Base-by-base conservation (phyloP, 2,797 vertebrate genomes). In the Salmo trutta region DNA sequence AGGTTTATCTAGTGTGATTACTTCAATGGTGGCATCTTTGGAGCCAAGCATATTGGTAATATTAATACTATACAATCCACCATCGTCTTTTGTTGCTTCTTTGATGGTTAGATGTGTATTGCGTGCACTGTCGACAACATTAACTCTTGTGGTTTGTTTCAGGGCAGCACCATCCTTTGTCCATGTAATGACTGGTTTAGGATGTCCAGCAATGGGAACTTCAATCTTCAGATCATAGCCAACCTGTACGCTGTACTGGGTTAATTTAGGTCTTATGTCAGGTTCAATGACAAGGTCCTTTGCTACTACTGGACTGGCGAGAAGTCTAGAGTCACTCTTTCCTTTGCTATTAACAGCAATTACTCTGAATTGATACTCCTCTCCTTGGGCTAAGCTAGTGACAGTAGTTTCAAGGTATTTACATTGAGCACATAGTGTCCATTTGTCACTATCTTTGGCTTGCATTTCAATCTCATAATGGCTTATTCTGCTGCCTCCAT, bases 211-310 rank as follows among this genome's bases (percentile, higher is more conserved):
- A 92, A 99, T 85, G 81, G 96, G 97, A 76, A 99, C 94, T 89
- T 99, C 98, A 85, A 99, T 91, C 92, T 99, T 99, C 56, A 99
- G 93, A 85, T 99, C 98, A 81, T 99, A 93, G 27, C 98, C 97
- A 76, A 97, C 97, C 88, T 98, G 97, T 81, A 98, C 92, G 89
- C 93, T 97, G 59, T 99, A 99, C 82, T 90, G 95, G 82, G 93
- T 97, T 71, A 93, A 94, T 87, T 94, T 91, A 80, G 97, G 96
- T 91, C 94, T 95, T 77, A 99, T 94, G 84, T 96, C 91, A 87
- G 97, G 98, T 79, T 97, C 96, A 86, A 99, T 97, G 77, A 96
- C 95, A 62, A 99, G 93, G 84, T 99, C 98, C 91, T 98, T 99
- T 82, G 96, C 96, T 79, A 96, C 87, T 83, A 99, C 92, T 88